Percentiles rank a stretch among this genome's conserved stretches.
These are phyloP conservation scores for Bradypodion pumilum DNA, from an alignment of 2,797 vertebrate species.

Conservation along the genomic window DNA sequence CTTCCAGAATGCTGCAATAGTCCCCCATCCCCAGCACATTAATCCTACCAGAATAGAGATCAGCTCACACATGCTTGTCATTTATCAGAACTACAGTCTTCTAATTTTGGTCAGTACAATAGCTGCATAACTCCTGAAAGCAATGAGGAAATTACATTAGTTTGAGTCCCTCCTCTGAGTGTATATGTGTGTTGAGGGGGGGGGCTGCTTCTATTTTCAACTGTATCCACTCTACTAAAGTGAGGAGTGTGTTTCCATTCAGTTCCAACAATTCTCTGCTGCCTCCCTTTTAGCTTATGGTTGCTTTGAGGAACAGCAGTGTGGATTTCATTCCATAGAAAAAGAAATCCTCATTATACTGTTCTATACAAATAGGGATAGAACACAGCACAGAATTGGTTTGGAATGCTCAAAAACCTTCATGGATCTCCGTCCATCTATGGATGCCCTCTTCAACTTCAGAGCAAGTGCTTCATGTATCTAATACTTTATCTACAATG, in stretches of 20 bases:
- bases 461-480: not conserved
- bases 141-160: slow-evolving; percentile 30
- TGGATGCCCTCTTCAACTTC: not conserved
- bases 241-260: slow-evolving; percentile 37
- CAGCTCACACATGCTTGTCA: not conserved
- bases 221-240: slow-evolving; percentile 21
- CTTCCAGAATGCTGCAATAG: slow-evolving; percentile 15
- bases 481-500: slow-evolving; percentile 12
- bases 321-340: slow-evolving; percentile 12
- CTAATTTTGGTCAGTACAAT: slow-evolving; percentile 8
- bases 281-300: not conserved
- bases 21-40: not conserved
- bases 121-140: slow-evolving; percentile 39
- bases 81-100: slow-evolving; percentile 6
- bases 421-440: slow-evolving; percentile 4
- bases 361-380: not conserved
- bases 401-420: not conserved
- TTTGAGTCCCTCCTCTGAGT: not conserved
- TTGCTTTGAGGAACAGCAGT: slow-evolving; percentile 40
- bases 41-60: slow-evolving; percentile 22
- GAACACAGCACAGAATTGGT: slow-evolving; percentile 10
- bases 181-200: too few relatives aligned
- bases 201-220: slow-evolving; percentile 46
- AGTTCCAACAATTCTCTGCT: slow-evolving; percentile 59
- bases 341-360: not conserved